Percentiles rank a stretch among this genome's conserved stretches.
Conservation (phyloP, 1,140 invertebrate species). For the Trichomalopsis sarcophagae region DNA sequence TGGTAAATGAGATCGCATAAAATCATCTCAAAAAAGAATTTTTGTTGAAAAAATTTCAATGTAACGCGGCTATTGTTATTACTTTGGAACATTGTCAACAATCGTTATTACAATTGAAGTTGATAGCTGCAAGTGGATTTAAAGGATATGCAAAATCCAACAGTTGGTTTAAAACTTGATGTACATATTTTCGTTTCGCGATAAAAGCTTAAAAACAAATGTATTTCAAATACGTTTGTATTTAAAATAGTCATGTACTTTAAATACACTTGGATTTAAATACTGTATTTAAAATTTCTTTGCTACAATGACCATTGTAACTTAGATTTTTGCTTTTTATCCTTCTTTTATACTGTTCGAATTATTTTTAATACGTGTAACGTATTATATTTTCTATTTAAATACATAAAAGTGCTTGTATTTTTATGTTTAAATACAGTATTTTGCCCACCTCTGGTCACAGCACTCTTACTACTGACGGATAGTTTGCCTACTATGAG, state of each 20-base stretch:
- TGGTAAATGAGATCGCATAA: constrained; percentile 47
- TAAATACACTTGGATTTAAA: constrained; percentile 54
- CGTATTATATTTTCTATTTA: constrained; percentile 60
- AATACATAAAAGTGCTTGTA: constrained; percentile 51
- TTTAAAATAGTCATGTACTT: constrained; percentile 54
- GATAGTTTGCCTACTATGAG: constrained; percentile 75
- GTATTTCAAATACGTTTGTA: constrained; percentile 54
- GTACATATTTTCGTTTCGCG: constrained; percentile 39
- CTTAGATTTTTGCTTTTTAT: constrained; percentile 40
- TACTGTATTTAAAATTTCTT: constrained; percentile 52
- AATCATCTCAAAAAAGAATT: constrained; percentile 43
- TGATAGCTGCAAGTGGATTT: constrained; percentile 42
- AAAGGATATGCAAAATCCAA: constrained; percentile 34
- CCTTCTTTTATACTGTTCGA: constrained; percentile 34
- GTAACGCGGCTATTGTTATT: constrained; percentile 40
- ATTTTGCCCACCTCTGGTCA: constrained; percentile 59
- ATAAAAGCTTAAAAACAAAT: constrained; percentile 53
- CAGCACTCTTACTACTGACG: constrained; percentile 66
- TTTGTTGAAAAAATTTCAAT: constrained; percentile 47
- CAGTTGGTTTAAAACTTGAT: constrained; percentile 44
- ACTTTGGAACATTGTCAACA: constrained; percentile 48
- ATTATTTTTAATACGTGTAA: constrained; percentile 59
- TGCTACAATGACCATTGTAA: constrained; percentile 55
- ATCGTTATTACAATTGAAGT: constrained; percentile 39
- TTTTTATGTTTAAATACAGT: constrained; percentile 54